phyloP scores from a whole-genome alignment of 2,888 invertebrate genomes.

The Orgyia antiqua region DNA sequence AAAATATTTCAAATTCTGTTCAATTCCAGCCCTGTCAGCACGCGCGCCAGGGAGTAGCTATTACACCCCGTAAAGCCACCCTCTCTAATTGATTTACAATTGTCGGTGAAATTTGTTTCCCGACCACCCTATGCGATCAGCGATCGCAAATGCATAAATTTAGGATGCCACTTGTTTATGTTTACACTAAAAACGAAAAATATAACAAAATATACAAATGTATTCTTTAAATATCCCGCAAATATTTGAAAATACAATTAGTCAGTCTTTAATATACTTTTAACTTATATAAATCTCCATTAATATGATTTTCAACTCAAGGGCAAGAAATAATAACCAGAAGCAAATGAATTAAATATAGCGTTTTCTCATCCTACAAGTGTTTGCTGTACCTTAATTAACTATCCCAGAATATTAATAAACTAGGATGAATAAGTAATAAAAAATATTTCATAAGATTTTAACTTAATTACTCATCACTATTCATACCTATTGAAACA shows the following conservation, averaged over 20 bases:
- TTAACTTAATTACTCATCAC: too few species aligned
- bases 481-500: too few species aligned
- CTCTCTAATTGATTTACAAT: constrained; percentile 78
- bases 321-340: too few species aligned
- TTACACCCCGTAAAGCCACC: constrained; percentile 70
- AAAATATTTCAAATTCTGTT: constrained; percentile 9
- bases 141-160: constrained; percentile 58
- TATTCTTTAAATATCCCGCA: background rate
- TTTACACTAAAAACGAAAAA: background rate
- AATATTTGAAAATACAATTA: background rate
- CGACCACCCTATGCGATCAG: constrained; percentile 66
- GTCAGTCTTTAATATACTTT: too few species aligned
- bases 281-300: too few species aligned
- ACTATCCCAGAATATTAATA: too few species aligned
- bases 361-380: too few species aligned
- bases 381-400: too few species aligned
- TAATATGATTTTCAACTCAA: too few species aligned
- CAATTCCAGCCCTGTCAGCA: constrained; percentile 47
- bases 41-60: constrained; percentile 52
- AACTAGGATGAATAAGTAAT: too few species aligned
- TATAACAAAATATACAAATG: background rate
- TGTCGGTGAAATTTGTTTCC: constrained; percentile 78
- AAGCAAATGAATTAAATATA: too few species aligned
- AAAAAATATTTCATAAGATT: too few species aligned
- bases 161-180: constrained; percentile 18